Evolutionary conservation across 2,888 invertebrate genomes (phyloP), one percentile per base, ranked within the genome.

Genomic region (Caenorhabditis sp.): DNA sequence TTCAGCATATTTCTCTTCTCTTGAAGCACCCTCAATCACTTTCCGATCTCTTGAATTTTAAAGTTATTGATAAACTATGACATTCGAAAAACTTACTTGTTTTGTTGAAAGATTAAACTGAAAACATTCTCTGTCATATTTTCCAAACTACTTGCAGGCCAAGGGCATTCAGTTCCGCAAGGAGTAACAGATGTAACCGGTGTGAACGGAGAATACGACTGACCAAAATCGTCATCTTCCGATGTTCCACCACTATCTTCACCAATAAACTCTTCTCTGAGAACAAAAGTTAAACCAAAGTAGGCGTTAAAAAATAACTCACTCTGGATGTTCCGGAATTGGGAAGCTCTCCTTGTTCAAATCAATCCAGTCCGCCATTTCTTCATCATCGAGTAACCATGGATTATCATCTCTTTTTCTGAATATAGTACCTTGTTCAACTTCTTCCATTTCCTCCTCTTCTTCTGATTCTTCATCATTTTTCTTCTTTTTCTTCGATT

Each of bases 391-490:
- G 50, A 68, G 12, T 57, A 61, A 25, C 38, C 61, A 27, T 38
- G 67, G 20, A 14, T 72, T 67, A 26, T 72, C 72, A 14, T 72
- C 72, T 52, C 58, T 60, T 7, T 67, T 60, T 20, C 27, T 36
- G n/a, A 63, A 59, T 8, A 58, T 38, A 14, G 27, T 12, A 23
- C 36, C 38, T 5, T 59, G 43, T 31, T 59, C 43, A 50, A 17
- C 56, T 43, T 38, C 26, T 23, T 49, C 36, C 25, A 54, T 14
- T 38, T 54, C 21, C 43, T 43, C n/a, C 21, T 14, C 17, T 21
- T 64, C 52, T 17, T 31, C 31, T 26, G 8, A 26, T 56, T 36
- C 53, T 43, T 25, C 26, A 17, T 49, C 23, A 23, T 60, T 25
- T 38, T 54, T 14, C 49, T 43, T 27, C 43, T 14, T n/a, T 27